These are phyloP conservation scores for Sarcophaga caerulescens DNA, from an alignment of 2,888 invertebrate species.

Conservation along the genomic window DNA sequence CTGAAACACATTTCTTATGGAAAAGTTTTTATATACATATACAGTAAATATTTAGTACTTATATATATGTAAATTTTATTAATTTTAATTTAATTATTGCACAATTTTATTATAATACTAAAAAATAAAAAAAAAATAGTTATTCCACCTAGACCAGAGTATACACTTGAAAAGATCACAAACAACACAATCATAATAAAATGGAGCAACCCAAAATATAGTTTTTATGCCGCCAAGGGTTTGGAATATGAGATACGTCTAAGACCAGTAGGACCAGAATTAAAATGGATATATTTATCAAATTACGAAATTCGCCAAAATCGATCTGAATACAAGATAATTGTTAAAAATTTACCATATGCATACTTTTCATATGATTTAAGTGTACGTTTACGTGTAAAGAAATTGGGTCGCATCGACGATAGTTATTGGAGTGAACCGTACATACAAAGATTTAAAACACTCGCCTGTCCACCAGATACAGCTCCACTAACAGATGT, in stretches of 20 bases:
- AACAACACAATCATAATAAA: slow-evolving; percentile 69
- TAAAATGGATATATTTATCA: slow-evolving; percentile 63
- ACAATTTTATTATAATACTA: neutral
- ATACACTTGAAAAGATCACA: slow-evolving; percentile 70
- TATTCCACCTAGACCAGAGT: slow-evolving; percentile 71
- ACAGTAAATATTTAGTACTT: too few species aligned
- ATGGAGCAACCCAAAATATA: slow-evolving; percentile 71
- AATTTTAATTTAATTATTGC: too few species aligned
- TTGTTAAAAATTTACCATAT: slow-evolving; percentile 65
- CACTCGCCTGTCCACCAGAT: slow-evolving; percentile 82
- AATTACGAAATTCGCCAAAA: slow-evolving; percentile 65
- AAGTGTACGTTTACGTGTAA: slow-evolving; percentile 83
- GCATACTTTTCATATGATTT: slow-evolving; percentile 78
- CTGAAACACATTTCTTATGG: too few species aligned
- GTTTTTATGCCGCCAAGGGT: slow-evolving; percentile 70
- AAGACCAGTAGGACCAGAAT: slow-evolving; percentile 57
- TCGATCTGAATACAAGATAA: slow-evolving; percentile 62
- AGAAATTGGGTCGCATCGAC: slow-evolving; percentile 83
- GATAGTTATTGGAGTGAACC: slow-evolving; percentile 87
- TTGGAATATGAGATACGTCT: slow-evolving; percentile 71
- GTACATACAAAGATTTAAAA: slow-evolving; percentile 83
- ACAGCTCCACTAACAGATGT: slow-evolving; percentile 86
- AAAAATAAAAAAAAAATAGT: slow-evolving; percentile 61
- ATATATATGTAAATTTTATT: too few species aligned
- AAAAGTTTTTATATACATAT: too few species aligned